These are phyloP conservation scores for Calameuta pallipes DNA, from an alignment of 2,888 invertebrate species.

Conservation along the genomic window DNA sequence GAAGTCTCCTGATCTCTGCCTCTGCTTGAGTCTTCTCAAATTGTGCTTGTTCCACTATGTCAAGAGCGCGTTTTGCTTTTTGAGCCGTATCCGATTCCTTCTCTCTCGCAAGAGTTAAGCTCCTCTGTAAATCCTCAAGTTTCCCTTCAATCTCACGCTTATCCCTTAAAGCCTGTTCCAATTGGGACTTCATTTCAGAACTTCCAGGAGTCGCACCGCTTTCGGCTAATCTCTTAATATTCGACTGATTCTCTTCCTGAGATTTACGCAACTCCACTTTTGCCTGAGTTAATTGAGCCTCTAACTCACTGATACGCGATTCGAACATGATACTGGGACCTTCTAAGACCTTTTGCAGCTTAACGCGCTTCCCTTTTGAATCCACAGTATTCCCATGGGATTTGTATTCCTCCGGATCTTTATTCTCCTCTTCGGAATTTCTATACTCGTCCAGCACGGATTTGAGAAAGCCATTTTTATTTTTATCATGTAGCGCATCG, in stretches of 20 bases:
- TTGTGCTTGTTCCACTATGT: constrained; percentile 80
- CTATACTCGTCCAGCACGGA: constrained; percentile 70
- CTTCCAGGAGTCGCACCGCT: constrained; percentile 27
- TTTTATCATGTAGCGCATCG: constrained; percentile 82
- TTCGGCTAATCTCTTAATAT: constrained; percentile 59
- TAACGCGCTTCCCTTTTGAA: constrained; percentile 64
- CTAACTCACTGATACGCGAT: constrained; percentile 85
- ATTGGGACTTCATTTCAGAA: constrained; percentile 42
- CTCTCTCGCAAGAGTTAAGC: constrained; percentile 74
- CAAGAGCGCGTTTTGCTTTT: constrained; percentile 76
- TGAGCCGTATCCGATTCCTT: constrained; percentile 73
- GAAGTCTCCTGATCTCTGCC: constrained; percentile 78
- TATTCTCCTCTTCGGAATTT: constrained; percentile 41
- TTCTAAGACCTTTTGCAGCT: constrained; percentile 68
- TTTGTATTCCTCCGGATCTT: constrained; percentile 10
- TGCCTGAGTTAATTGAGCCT: constrained; percentile 83
- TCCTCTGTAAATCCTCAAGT: constrained; percentile 76
- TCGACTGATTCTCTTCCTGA: constrained; percentile 74
- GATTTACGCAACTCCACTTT: constrained; percentile 81
- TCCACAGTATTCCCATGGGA: constrained; percentile 49
- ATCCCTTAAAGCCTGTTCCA: constrained; percentile 51
- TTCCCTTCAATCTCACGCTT: constrained; percentile 53
- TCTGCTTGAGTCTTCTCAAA: constrained; percentile 83
- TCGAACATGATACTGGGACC: constrained; percentile 87
- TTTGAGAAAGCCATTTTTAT: constrained; percentile 76